Percentiles rank a stretch among this genome's conserved stretches.
These are phyloP conservation scores for Girardinus metallicus DNA, from an alignment of 2,797 vertebrate genomes.

Conservation along the genomic window DNA sequence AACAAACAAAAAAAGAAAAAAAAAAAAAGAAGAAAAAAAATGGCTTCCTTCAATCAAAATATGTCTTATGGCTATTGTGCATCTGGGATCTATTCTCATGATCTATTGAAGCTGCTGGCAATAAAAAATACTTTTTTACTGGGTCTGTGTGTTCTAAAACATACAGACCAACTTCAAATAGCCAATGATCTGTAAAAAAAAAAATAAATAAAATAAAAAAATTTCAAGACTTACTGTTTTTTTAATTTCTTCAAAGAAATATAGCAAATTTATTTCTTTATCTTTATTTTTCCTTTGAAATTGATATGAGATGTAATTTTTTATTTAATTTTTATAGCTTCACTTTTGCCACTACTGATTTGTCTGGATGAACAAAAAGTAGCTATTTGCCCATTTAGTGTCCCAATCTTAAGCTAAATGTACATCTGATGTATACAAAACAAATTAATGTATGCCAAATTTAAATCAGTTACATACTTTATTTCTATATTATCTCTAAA, in stretches of 20 bases:
- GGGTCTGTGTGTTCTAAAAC: background rate
- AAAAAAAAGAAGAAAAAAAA: background rate
- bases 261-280: background rate
- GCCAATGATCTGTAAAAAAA: background rate
- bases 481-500: background rate
- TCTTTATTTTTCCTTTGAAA: background rate
- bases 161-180: background rate
- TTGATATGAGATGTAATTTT: background rate
- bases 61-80: background rate
- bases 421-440: no score
- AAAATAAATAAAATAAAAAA: no score
- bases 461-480: no score
- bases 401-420: constrained; percentile 16
- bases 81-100: constrained; percentile 6
- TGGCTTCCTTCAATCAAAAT: constrained; percentile 27
- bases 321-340: background rate
- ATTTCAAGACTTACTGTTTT: background rate
- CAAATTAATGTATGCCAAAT: no score
- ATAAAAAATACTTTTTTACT: background rate
- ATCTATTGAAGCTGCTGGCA: constrained; percentile 7
- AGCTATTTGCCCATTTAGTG: background rate
- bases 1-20: background rate
- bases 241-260: background rate
- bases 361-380: background rate
- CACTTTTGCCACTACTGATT: background rate